Conservation (phyloP, 2,113 vertebrate genomes). For the Barbus barbus region DNA sequence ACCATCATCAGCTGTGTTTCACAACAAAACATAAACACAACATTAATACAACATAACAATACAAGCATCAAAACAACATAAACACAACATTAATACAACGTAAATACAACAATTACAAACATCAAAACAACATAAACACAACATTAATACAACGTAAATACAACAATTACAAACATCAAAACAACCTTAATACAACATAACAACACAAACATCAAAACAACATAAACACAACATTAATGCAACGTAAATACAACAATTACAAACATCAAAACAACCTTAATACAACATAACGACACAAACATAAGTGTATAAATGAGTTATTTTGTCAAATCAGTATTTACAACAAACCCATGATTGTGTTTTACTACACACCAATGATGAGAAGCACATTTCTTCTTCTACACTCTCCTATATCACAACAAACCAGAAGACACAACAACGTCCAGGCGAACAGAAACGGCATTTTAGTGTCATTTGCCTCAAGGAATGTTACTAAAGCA, state of each 20-base stretch:
- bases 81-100: not conserved
- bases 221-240: too few relatives aligned
- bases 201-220: too few relatives aligned
- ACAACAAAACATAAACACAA: not conserved
- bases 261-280: too few relatives aligned
- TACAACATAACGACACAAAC: not conserved
- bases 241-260: too few relatives aligned
- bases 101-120: not conserved
- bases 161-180: too few relatives aligned
- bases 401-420: constrained; percentile 36
- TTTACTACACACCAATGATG: constrained; percentile 73
- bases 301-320: not conserved
- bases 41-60: not conserved
- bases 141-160: too few relatives aligned
- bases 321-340: not conserved
- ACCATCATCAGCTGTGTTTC: constrained; percentile 85
- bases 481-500: not conserved
- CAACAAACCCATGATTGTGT: not conserved
- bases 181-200: too few relatives aligned
- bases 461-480: constrained; percentile 4
- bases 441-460: not conserved
- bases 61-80: not conserved
- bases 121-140: not conserved
- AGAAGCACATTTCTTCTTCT: constrained; percentile 73
- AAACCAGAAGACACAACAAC: not conserved